Evolutionary conservation across 2,888 invertebrate species (phyloP).

Genomic region (Chrysomela aeneicollis): DNA sequence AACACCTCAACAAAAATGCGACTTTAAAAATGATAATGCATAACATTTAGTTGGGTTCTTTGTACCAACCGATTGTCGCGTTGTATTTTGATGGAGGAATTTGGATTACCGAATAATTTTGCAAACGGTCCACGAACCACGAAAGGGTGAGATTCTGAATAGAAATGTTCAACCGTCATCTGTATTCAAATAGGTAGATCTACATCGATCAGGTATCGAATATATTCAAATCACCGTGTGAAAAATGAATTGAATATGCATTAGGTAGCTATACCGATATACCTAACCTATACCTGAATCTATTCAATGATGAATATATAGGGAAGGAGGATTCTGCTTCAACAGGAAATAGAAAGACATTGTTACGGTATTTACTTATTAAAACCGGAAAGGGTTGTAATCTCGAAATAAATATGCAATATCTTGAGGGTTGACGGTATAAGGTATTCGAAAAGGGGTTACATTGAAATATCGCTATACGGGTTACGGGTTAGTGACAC

Average conservation of each 20-base stretch:
- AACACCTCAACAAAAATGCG: too few species aligned
- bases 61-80: background rate
- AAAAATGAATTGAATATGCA: conserved; percentile 21
- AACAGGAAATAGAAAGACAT: conserved; percentile 18
- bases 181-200: background rate
- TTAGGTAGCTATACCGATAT: conserved; percentile 5
- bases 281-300: conserved; percentile 10
- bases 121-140: background rate
- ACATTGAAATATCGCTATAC: conserved; percentile 4
- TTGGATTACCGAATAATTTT: background rate
- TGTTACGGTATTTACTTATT: conserved; percentile 17
- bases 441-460: conserved; percentile 10
- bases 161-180: background rate
- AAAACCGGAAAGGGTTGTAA: conserved; percentile 11
- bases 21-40: too few species aligned
- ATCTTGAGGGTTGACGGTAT: conserved; percentile 13
- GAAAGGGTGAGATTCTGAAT: background rate
- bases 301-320: conserved; percentile 9
- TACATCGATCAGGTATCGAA: conserved; percentile 2
- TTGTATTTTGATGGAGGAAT: background rate
- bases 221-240: conserved; percentile 21
- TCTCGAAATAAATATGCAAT: conserved; percentile 17
- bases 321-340: background rate
- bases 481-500: conserved; percentile 7
- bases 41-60: background rate